A percentile compares a stretch with the other conserved stretches of the same genome.
phyloP scores from a whole-genome alignment of 2,113 vertebrate species.

The Bubo bubo region DNA sequence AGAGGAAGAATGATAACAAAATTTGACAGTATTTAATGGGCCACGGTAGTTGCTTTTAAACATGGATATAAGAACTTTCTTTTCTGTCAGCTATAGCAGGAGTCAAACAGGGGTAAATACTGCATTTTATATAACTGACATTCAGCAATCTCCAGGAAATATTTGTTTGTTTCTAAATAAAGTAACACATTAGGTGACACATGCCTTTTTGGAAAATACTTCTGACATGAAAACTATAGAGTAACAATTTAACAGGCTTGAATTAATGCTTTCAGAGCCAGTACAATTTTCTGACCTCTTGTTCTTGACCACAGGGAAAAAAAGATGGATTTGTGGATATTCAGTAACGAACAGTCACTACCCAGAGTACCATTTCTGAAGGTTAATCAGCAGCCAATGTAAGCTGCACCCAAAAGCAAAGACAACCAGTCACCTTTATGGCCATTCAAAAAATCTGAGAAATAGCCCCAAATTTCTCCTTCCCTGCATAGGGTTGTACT shows the following conservation, averaged over 20 bases:
- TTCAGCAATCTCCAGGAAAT: slow-evolving; percentile 9
- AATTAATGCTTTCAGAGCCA: neutral
- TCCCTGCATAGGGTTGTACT: neutral
- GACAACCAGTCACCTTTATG: neutral
- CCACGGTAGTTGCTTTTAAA: neutral
- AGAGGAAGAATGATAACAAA: neutral
- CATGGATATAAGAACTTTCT: neutral
- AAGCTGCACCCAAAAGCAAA: neutral
- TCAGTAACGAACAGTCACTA: neutral
- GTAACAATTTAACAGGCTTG: neutral
- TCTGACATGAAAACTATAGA: neutral
- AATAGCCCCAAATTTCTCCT: neutral
- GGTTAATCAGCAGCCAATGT: neutral
- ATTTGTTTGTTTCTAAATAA: slow-evolving; percentile 26
- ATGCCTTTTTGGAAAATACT: neutral
- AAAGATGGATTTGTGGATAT: neutral
- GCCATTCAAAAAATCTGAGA: neutral
- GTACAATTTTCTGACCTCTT: neutral
- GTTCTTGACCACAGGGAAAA: neutral
- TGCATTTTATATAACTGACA: neutral
- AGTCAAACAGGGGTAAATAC: neutral
- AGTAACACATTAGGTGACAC: slow-evolving; percentile 16
- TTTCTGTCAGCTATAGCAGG: neutral
- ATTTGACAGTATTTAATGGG: slow-evolving; percentile 3
- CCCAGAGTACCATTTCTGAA: neutral